Evolutionary conservation across 2,113 vertebrate genomes (phyloP), one percentile per base, ranked within the genome.

Genomic region (Donacobius atricapilla): DNA sequence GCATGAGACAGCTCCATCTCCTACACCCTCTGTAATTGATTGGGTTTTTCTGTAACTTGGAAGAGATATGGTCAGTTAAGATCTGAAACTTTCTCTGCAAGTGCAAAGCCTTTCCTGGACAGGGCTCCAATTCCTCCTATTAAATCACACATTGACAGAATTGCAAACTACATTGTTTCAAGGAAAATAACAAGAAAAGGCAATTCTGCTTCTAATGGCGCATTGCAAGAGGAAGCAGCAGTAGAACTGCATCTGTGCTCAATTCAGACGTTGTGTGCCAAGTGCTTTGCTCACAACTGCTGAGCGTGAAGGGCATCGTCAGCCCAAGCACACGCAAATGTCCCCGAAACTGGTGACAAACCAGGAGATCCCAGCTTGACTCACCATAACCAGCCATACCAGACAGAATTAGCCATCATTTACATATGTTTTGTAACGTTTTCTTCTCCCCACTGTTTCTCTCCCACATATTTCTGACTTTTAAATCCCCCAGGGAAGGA

Each of bases 91-190:
- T 44, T 19, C 68, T 60, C 81, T 51, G 53, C 69, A 91, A 91
- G 85, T 54, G 72, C 39, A 94, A 95, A 90, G 94, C 64, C 83
- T 77, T 87, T 85, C 76, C 82, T 68, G 80, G 91, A 93, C 92
- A 89, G 80, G 65, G 58, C 57, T 48, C 70, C 71, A 83, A 89
- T 39, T 79, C 72, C 72, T 40, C 56, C 71, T 33, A 56, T 69
- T 56, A 95, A 95, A 94, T 87, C 90, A 93, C 91, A 78, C 88
- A 75, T 66, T 15, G 40, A 96, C 89, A 69, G 87, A 75, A 89
- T 6, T 54, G 68, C 82, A 78, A 94, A 89, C 63, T 39, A 66
- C 66, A 51, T 72, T 91, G 65, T 90, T 91, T 7, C 20, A 47
- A n/a, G 56, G n/a, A 16, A 4, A 17, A 14, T 33, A 27, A 17